These are phyloP conservation scores for Caiman crocodilus DNA, from an alignment of 2,797 vertebrate species.

Conservation along the genomic window DNA sequence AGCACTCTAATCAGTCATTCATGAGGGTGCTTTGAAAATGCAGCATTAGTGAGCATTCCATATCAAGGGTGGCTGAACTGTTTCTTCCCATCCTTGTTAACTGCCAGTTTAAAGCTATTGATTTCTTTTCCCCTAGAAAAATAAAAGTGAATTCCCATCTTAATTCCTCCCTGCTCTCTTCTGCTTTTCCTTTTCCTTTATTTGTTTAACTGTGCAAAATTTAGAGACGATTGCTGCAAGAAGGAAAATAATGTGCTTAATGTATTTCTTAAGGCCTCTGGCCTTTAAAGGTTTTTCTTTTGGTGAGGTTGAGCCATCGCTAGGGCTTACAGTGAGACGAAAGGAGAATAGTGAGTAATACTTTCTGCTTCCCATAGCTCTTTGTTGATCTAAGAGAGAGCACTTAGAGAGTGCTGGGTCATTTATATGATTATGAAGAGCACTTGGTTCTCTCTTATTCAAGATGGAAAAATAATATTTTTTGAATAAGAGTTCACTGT, in stretches of 20 bases:
- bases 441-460: conserved; percentile 78
- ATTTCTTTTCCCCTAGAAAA: conserved; percentile 14
- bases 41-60: not conserved
- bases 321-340: conserved; percentile 34
- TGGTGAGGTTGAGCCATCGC: conserved; percentile 24
- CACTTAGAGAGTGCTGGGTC: conserved; percentile 76
- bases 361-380: conserved; percentile 74
- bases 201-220: conserved; percentile 20
- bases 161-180: not conserved
- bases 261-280: conserved; percentile 60
- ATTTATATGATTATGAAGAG: conserved; percentile 81
- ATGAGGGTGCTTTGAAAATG: not conserved
- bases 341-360: conserved; percentile 42
- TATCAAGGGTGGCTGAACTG: not conserved
- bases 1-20: conserved; percentile 23
- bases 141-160: not conserved
- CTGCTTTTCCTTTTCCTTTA: not conserved
- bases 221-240: not conserved
- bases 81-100: conserved; percentile 18
- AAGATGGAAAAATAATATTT: conserved; percentile 78
- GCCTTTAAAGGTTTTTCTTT: conserved; percentile 59
- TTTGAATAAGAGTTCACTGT: conserved; percentile 78
- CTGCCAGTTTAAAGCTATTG: not conserved
- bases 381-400: conserved; percentile 79
- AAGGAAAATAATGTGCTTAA: conserved; percentile 37